phyloP scores from a whole-genome alignment of 2,888 invertebrate species.

The Mythimna pallens region DNA sequence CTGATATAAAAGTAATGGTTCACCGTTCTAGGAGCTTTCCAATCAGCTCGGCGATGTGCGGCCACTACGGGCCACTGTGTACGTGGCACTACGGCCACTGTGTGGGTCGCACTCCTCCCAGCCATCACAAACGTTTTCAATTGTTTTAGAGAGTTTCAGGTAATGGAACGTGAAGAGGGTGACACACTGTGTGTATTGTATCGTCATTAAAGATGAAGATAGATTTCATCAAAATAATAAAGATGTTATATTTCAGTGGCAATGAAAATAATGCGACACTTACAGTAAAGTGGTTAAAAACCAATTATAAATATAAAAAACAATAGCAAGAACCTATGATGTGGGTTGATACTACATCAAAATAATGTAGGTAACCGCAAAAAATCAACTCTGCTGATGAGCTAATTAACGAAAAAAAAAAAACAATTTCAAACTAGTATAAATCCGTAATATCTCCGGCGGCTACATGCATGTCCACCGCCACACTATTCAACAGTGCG shows the following conservation, averaged over 20 bases:
- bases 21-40: constrained; percentile 16
- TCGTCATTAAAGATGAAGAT: background rate
- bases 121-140: constrained; percentile 43
- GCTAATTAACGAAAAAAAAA: too few species aligned
- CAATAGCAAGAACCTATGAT: too few species aligned
- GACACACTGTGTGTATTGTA: background rate
- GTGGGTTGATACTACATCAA: background rate
- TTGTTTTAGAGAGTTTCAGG: constrained; percentile 31
- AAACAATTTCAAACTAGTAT: too few species aligned
- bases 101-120: background rate
- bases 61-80: constrained; percentile 2
- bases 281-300: background rate
- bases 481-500: background rate
- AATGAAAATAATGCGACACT: background rate
- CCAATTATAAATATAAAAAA: background rate
- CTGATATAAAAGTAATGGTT: constrained; percentile 36
- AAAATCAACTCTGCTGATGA: background rate
- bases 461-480: background rate
- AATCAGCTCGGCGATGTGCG: constrained; percentile 25
- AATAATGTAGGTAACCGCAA: background rate
- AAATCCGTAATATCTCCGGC: background rate
- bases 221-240: background rate
- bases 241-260: background rate
- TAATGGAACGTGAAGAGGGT: constrained; percentile 1
- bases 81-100: background rate